A percentile compares a stretch with the other conserved stretches of the same genome.
Evolutionary conservation across 2,888 invertebrate genomes (phyloP).

Genomic region (Baronia brevicornis): DNA sequence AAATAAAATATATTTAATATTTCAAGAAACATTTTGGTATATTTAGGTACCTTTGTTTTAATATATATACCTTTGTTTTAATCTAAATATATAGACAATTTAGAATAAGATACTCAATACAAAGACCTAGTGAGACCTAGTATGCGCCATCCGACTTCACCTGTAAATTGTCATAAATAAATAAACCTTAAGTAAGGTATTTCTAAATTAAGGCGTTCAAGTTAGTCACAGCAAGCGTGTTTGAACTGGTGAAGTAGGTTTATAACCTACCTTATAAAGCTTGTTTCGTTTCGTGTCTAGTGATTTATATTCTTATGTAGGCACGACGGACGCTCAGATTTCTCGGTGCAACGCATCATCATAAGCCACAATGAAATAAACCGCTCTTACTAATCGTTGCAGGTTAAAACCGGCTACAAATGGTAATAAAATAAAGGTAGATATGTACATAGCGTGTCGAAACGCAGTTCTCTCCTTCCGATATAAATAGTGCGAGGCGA

Average conservation of each 20-base stretch:
- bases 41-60: no score
- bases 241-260: constrained; percentile 10
- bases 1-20: no score
- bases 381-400: constrained; percentile 60
- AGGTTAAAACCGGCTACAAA: constrained; percentile 70
- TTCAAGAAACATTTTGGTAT: no score
- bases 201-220: constrained; percentile 6
- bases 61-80: no score
- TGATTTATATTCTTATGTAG: constrained; percentile 15
- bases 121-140: no score
- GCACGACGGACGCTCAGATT: constrained; percentile 20
- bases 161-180: constrained; percentile 1
- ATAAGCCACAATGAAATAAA: constrained; percentile 57
- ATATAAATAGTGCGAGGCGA: constrained; percentile 71
- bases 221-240: constrained; percentile 10
- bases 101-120: no score
- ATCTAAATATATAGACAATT: no score
- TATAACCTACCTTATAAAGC: constrained; percentile 12
- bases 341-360: constrained; percentile 40
- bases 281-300: constrained; percentile 10
- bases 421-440: constrained; percentile 70
- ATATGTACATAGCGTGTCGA: constrained; percentile 63
- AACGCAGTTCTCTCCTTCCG: constrained; percentile 62
- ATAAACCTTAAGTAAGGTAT: constrained; percentile 4
- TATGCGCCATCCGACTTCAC: no score